Evolutionary conservation across 2,888 invertebrate genomes (phyloP).

Genomic region (Drosophila atripex): DNA sequence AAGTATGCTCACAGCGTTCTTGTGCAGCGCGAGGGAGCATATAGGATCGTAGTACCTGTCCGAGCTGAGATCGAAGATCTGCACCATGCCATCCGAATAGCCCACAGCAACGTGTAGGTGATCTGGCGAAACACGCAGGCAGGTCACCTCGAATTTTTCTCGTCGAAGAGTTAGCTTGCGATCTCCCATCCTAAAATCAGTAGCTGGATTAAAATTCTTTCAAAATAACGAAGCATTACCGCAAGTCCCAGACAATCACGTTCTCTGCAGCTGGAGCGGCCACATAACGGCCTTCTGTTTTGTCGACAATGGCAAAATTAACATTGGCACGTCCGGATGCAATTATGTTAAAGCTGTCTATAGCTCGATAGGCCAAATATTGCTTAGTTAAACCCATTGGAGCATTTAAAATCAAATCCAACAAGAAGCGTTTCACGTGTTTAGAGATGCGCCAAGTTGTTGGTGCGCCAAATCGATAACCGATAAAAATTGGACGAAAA

Average conservation of each 20-base stretch:
- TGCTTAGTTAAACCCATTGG: conserved; percentile 96
- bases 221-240: conserved; percentile 84
- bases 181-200: conserved; percentile 80
- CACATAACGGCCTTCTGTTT: conserved; percentile 91
- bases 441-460: conserved; percentile 18
- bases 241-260: conserved; percentile 96
- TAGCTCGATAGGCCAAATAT: conserved; percentile 94
- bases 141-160: conserved; percentile 91
- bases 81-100: conserved; percentile 94
- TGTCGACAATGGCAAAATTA: conserved; percentile 90
- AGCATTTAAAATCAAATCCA: conserved; percentile 47
- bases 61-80: conserved; percentile 91
- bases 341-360: conserved; percentile 94
- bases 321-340: conserved; percentile 92
- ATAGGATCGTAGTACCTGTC: conserved; percentile 85
- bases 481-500: neutral
- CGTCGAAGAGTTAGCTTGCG: conserved; percentile 91
- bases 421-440: conserved; percentile 61
- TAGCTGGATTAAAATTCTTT: too few relatives aligned
- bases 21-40: conserved; percentile 92
- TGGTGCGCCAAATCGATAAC: neutral
- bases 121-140: conserved; percentile 90
- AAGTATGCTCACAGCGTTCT: conserved; percentile 91
- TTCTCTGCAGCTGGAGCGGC: conserved; percentile 97
- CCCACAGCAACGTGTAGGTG: conserved; percentile 94